These are phyloP conservation scores for Chamaea fasciata DNA, from an alignment of 2,113 vertebrate genomes.

Conservation along the genomic window DNA sequence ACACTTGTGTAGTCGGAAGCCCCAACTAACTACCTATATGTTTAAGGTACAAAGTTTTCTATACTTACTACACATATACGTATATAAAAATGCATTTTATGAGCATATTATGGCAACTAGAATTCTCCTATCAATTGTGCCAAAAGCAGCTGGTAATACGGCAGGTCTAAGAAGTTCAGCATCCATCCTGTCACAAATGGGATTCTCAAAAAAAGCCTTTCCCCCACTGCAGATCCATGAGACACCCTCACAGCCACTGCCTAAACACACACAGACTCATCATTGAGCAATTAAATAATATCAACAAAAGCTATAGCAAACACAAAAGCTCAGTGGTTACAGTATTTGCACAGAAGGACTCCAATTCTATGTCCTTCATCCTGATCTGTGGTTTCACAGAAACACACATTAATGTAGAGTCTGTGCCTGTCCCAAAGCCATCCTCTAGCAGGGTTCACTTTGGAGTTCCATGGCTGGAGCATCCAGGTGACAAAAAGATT, in stretches of 20 bases:
- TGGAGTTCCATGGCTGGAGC: background rate
- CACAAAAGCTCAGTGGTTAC: background rate
- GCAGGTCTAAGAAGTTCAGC: background rate
- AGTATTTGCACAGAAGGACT: background rate
- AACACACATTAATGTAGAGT: background rate
- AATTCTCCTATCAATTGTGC: background rate
- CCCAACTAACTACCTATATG: background rate
- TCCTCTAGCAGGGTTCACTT: background rate
- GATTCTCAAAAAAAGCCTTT: background rate
- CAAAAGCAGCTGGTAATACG: background rate
- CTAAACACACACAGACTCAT: background rate
- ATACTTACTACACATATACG: background rate
- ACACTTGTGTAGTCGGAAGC: background rate
- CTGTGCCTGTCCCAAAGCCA: background rate
- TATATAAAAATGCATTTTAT: background rate
- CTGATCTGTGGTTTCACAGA: background rate
- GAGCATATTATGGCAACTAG: background rate
- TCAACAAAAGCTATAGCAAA: background rate
- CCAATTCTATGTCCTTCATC: background rate
- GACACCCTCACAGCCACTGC: background rate
- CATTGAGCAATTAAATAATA: background rate
- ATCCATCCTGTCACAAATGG: background rate
- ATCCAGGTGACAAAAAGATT: background rate
- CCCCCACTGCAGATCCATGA: background rate
- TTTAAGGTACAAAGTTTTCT: background rate